A percentile compares a stretch with the other conserved stretches of the same genome.
These are phyloP conservation scores for Oscheius myriophilus DNA, from an alignment of 2,888 invertebrate species.

Conservation along the genomic window DNA sequence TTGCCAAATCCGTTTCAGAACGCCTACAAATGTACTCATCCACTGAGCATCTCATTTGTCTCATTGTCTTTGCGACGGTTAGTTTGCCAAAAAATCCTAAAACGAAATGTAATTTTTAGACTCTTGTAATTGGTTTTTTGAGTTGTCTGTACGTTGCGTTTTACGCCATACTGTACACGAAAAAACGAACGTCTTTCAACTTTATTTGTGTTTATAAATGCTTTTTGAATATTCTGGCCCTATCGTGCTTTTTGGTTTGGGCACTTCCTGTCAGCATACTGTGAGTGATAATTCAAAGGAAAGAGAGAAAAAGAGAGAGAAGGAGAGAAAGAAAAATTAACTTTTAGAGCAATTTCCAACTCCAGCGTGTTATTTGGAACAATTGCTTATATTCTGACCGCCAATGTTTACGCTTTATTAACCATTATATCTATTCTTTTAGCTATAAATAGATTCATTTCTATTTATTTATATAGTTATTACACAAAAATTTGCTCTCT, in stretches of 20 bases:
- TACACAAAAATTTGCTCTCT: neutral
- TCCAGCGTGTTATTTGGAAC: neutral
- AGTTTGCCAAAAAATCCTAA: too few species aligned
- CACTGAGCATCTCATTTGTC: too few species aligned
- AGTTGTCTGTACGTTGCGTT: neutral
- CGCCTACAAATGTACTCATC: too few species aligned
- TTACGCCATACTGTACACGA: neutral
- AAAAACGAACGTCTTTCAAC: neutral
- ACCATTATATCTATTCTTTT: neutral
- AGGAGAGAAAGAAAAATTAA: neutral
- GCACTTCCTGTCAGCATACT: neutral
- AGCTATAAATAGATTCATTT: slow-evolving; percentile 1
- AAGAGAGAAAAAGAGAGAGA: neutral
- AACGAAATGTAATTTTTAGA: neutral
- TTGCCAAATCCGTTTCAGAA: too few species aligned
- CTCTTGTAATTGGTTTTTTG: neutral
- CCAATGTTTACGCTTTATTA: neutral
- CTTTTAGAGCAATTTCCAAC: neutral
- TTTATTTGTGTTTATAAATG: slow-evolving; percentile 2
- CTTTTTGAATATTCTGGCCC: neutral
- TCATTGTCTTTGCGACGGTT: too few species aligned
- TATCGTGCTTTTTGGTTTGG: neutral
- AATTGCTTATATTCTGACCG: neutral
- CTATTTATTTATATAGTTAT: neutral
- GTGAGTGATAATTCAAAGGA: neutral